Conservation (phyloP, 1,140 invertebrate genomes). For the Eupeodes corollae region DNA sequence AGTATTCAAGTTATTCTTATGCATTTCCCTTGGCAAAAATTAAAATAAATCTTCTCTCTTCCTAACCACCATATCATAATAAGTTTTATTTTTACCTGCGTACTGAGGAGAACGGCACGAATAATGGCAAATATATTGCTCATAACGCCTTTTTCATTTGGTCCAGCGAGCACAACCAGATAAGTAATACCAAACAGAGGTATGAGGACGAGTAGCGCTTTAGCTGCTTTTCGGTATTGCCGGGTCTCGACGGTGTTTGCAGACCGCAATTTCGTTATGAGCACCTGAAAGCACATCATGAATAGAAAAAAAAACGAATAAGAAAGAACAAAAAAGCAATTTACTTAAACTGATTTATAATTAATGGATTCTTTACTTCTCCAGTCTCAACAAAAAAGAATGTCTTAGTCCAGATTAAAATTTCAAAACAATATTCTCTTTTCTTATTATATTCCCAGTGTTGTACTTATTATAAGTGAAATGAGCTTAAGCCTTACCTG, state of each 20-base stretch:
- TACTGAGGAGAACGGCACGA: conserved; percentile 61
- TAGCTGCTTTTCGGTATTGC: conserved; percentile 79
- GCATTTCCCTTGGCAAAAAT: not conserved
- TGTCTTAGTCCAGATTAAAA: too few relatives aligned
- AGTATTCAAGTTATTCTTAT: not conserved
- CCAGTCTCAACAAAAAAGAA: too few relatives aligned
- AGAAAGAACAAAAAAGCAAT: too few relatives aligned
- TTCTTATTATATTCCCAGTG: too few relatives aligned
- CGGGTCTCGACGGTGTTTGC: conserved; percentile 76
- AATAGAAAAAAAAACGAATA: not conserved
- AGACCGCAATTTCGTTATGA: conserved; percentile 83
- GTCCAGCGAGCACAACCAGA: conserved; percentile 65
- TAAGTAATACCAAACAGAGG: conserved; percentile 81
- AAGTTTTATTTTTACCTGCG: conserved; percentile 42
- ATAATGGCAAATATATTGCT: conserved; percentile 51
- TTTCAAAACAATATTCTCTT: too few relatives aligned
- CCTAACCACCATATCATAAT: not conserved
- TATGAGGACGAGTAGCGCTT: conserved; percentile 76
- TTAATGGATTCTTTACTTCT: too few relatives aligned
- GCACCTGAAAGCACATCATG: conserved; percentile 45
- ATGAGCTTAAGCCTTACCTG: too few relatives aligned
- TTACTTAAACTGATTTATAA: too few relatives aligned
- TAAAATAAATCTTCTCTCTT: not conserved
- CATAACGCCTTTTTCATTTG: conserved; percentile 50
- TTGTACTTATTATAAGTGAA: too few relatives aligned